These are phyloP conservation scores for Mirounga angustirostris DNA, from an alignment of 2,113 vertebrate species.

Conservation along the genomic window DNA sequence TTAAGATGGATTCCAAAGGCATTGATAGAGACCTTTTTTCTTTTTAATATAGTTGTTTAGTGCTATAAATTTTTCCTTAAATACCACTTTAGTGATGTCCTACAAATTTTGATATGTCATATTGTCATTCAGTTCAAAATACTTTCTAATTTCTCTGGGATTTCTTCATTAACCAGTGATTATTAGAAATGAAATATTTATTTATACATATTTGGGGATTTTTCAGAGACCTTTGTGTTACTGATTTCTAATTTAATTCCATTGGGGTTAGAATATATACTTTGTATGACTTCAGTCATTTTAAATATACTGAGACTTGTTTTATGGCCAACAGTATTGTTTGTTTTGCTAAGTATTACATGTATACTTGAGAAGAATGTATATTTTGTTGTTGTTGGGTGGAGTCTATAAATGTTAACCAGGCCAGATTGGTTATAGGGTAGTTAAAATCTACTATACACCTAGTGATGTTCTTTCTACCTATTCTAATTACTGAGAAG, in stretches of 20 bases:
- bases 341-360: background rate
- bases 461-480: background rate
- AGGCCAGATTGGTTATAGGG: background rate
- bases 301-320: background rate
- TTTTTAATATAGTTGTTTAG: background rate
- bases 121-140: background rate
- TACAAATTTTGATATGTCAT: background rate
- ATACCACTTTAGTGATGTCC: background rate
- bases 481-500: background rate
- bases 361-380: background rate
- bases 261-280: background rate
- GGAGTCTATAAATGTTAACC: background rate
- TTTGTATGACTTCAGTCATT: background rate
- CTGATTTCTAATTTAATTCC: background rate
- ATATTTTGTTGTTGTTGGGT: background rate
- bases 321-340: background rate
- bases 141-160: background rate
- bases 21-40: background rate
- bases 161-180: background rate
- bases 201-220: background rate
- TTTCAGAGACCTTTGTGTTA: background rate
- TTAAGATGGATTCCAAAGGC: background rate
- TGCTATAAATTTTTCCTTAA: background rate
- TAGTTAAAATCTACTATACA: background rate
- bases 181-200: background rate